Evolutionary conservation across 2,113 vertebrate species (phyloP), one percentile per base, ranked within the genome.

Genomic region (Mungos mungo): DNA sequence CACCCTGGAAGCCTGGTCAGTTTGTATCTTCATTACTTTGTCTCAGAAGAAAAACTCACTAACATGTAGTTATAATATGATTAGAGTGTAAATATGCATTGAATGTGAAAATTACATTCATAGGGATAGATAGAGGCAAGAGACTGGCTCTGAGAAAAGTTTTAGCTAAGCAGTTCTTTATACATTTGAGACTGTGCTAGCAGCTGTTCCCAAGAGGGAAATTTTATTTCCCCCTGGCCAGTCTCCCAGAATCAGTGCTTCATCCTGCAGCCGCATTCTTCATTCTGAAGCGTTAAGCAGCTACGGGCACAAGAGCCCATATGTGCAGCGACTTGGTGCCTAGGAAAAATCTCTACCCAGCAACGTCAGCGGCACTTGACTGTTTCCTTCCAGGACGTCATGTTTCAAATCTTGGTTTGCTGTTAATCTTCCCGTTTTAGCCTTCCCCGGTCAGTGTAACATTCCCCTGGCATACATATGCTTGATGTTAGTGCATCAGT

Each of bases 231-330:
- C 50, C 54, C 88, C 65, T 79, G 79, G 72, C 79, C 10, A 47
- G 21, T 74, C 60, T 97, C 94, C 94, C 89, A 95, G 89, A 79
- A 68, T 87, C 79, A 79, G 66, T 79, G 77, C 38, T 92, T 63
- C 60, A 50, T 95, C 29, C 41, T 86, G 19, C 1, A 68, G 45
- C n/a, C 29, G 33, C 38, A 60, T 41, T 92, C 71, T 96, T 92
- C 54, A 89, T 79, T 91, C 38, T 15, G 23, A 93, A 89, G 25
- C 33, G 29, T 77, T 35, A 95, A 66, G 60, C 4, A 52, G 38
- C 50, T 65, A 76, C 31, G 21, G 81, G 15, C 25, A 85, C 86
- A 87, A 68, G 38, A 95, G 1, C n/a, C 27, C 27, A 54, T 45
- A 77, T 33, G 35, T 31, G 5, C 21, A 76, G 13, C 0, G 0